Evolutionary conservation across 1,140 invertebrate genomes (phyloP), one percentile per base, ranked within the genome.

Genomic region (Drosophila pseudoananassae): DNA sequence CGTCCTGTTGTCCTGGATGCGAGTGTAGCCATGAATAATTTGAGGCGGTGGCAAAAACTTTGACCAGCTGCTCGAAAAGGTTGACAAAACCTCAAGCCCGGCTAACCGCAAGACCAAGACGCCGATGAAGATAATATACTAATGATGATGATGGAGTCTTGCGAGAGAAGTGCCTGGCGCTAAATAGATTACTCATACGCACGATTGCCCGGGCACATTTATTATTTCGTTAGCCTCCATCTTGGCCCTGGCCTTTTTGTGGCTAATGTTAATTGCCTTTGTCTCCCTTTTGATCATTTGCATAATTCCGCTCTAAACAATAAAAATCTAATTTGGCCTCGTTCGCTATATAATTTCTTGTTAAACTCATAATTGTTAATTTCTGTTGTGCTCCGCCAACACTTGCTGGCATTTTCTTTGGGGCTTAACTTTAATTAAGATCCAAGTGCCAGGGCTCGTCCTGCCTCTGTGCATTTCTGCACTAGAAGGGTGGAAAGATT

Each of bases 351-450:
- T 91, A 91, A 91, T 78, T 91, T 91, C 89, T 90, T 91, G 90
- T 91, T 91, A 91, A 83, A 87, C 63, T 85, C 85, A 89, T 85
- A 91, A 89, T 89, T 91, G 85, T 85, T 88, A 90, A 78, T 88
- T 77, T 90, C 69, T 85, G 65, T 81, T 69, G 73, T 57, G 38
- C 53, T 25, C 14, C n/a, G 53, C 53, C 57, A 63, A 76, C 60
- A 61, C 53, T 76, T 79, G 54, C 65, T 53, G 47, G 56, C 58
- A 55, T 61, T 71, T 56, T 72, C 78, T 66, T 64, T 77, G 70
- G 60, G 85, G 89, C 90, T 91, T 91, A 91, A 91, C 90, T 91
- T 87, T 91, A 91, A 91, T 91, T 91, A 91, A 78, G 68, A 72
- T 73, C 71, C 76, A 91, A 88, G 84, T 83, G 66, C 40, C 66